phyloP scores from a whole-genome alignment of 92 coral and sea anemone genomes.

The Porites divaricata region DNA sequence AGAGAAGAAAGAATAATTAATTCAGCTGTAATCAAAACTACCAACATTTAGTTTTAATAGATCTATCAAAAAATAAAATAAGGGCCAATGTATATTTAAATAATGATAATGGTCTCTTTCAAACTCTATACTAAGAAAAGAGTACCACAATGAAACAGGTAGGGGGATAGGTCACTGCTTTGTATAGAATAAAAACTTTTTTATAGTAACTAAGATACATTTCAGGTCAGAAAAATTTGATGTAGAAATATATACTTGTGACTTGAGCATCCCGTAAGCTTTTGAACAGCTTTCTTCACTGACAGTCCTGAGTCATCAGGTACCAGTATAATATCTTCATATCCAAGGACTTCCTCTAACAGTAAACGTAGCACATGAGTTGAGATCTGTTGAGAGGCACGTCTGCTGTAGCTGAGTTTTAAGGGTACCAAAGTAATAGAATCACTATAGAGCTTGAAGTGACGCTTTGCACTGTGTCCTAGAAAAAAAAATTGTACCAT shows the following conservation, averaged over 20 bases:
- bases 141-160: no score
- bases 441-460: conserved; percentile 60
- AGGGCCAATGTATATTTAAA: no score
- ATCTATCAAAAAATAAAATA: no score
- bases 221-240: no score
- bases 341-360: conserved; percentile 81
- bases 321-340: conserved; percentile 71
- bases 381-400: conserved; percentile 75
- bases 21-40: neutral
- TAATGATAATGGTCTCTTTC: no score
- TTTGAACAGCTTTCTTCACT: conserved; percentile 43
- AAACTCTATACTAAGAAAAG: no score
- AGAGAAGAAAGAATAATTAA: neutral
- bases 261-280: conserved; percentile 48
- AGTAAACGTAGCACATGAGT: conserved; percentile 72
- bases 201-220: neutral
- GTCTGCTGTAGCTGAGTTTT: conserved; percentile 66
- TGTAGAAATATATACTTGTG: neutral
- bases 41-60: no score
- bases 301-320: conserved; percentile 45
- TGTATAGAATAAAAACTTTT: neutral
- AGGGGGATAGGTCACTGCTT: no score
- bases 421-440: conserved; percentile 58
- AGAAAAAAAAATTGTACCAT: neutral
- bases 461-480: conserved; percentile 61